phyloP scores from a whole-genome alignment of 30 jellyfish, hydroid and myxozoan species.

The Nemopilema nomurai region DNA sequence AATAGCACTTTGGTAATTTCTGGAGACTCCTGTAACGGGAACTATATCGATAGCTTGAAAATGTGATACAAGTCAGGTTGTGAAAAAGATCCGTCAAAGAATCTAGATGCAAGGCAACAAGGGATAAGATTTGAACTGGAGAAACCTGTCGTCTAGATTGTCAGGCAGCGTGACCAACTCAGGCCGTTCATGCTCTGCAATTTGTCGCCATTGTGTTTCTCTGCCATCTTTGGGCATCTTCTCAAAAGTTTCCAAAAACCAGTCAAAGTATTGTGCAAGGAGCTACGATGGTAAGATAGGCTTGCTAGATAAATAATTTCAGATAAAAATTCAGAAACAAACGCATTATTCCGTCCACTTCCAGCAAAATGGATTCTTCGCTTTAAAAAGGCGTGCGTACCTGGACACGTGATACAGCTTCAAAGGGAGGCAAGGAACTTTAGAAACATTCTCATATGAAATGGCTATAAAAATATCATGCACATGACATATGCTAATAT shows the following conservation, averaged over 20 bases:
- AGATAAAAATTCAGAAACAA: no score
- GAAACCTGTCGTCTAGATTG: constrained; percentile 81
- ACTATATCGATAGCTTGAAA: background rate
- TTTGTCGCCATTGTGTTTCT: constrained; percentile 93
- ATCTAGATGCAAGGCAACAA: background rate
- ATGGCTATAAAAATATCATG: no score
- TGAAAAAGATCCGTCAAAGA: background rate
- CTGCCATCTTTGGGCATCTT: constrained; percentile 94
- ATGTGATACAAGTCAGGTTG: background rate
- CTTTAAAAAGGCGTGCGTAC: no score
- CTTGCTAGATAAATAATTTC: no score
- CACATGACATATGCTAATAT: no score
- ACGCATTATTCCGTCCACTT: no score
- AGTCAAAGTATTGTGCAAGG: constrained; percentile 75
- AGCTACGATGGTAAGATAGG: constrained; percentile 29
- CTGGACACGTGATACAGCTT: no score
- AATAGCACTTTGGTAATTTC: no score
- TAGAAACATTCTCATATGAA: no score
- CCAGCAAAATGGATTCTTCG: no score
- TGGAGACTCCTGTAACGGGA: no score
- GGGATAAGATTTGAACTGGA: background rate
- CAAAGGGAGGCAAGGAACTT: no score
- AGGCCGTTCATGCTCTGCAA: constrained; percentile 92
- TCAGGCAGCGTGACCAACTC: constrained; percentile 86
- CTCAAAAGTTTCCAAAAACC: constrained; percentile 88